Conservation (phyloP, 2,113 vertebrate genomes). For the Cinclus mexicanus region DNA sequence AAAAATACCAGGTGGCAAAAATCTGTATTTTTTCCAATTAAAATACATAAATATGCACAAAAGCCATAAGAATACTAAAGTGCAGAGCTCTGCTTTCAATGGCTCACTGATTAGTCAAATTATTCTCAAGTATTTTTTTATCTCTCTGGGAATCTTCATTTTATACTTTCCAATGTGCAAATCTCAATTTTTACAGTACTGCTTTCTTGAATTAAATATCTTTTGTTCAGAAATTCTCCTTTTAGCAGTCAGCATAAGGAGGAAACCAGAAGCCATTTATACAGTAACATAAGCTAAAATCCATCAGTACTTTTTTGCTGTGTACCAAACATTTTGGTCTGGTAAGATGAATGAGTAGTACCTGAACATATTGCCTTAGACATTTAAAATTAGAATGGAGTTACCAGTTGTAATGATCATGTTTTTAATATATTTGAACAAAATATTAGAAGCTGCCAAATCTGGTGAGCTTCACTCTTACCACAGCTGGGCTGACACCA, state of each 20-base stretch:
- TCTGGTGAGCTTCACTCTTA: background rate
- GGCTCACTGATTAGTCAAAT: conserved; percentile 22
- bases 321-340: background rate
- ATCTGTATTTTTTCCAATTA: conserved; percentile 24
- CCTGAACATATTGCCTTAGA: background rate
- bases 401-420: background rate
- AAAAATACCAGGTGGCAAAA: conserved; percentile 11
- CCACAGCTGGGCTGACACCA: background rate
- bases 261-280: background rate
- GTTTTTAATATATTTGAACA: background rate
- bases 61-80: background rate
- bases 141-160: conserved; percentile 24
- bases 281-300: background rate
- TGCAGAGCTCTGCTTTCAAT: background rate
- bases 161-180: background rate
- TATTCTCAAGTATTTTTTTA: conserved; percentile 4
- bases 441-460: background rate
- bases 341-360: background rate
- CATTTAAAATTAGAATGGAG: background rate
- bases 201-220: background rate
- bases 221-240: background rate
- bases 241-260: background rate
- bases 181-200: background rate
- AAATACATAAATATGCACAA: conserved; percentile 8
- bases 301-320: background rate